Percentiles rank a stretch among this genome's conserved stretches.
These are phyloP conservation scores for Gadopsis bispinosus DNA, from an alignment of 2,797 vertebrate species.

Conservation along the genomic window DNA sequence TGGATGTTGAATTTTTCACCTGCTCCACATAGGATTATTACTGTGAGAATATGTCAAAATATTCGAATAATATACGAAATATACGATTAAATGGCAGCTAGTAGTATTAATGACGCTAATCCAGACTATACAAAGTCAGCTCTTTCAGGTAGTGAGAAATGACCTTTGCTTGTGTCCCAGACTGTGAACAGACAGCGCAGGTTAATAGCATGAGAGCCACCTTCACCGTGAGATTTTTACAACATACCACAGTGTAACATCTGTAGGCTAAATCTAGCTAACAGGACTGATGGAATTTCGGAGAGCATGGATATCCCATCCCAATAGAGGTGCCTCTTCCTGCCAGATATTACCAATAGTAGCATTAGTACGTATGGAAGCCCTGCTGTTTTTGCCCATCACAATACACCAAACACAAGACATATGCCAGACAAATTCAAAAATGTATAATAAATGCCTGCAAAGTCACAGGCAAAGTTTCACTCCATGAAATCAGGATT, in stretches of 20 bases:
- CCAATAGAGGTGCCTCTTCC: background rate
- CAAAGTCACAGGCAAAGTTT: constrained; percentile 5
- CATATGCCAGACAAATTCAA: background rate
- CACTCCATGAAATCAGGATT: constrained; percentile 25
- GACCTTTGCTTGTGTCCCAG: background rate
- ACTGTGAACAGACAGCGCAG: background rate
- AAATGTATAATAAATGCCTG: background rate
- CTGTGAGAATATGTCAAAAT: constrained; percentile 9
- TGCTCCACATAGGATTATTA: background rate
- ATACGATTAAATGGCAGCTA: background rate
- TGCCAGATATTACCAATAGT: background rate
- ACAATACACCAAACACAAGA: background rate
- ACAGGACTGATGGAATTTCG: too few relatives aligned
- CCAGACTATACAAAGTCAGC: background rate
- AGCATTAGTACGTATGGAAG: background rate
- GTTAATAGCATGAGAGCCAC: constrained; percentile 10
- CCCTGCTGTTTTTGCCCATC: background rate
- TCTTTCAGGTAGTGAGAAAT: background rate
- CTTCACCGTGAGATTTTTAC: too few relatives aligned
- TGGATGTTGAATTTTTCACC: background rate
- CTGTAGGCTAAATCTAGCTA: too few relatives aligned
- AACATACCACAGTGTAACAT: too few relatives aligned
- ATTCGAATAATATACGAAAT: too few relatives aligned
- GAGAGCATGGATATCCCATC: background rate
- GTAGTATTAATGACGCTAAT: background rate